These are phyloP conservation scores for Phallusia fumigata DNA, from an alignment of 23 tunicate species.

Conservation along the genomic window DNA sequence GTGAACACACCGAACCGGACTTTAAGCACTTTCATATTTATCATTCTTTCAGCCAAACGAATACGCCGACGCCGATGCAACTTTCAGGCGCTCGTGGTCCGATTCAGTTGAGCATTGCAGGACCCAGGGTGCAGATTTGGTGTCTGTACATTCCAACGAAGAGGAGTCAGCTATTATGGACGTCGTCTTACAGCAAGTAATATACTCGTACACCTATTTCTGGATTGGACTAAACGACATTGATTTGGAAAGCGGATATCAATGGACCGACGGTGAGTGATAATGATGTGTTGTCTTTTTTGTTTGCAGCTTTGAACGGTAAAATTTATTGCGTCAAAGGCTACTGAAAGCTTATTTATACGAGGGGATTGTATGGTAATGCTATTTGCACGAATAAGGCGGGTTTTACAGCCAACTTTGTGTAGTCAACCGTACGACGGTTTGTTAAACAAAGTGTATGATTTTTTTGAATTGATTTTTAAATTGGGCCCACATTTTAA, in stretches of 20 bases:
- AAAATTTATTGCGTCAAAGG: too few relatives aligned
- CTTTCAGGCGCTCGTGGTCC: conserved; percentile 48
- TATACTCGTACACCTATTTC: conserved; percentile 59
- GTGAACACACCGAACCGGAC: too few relatives aligned
- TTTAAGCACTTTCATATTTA: too few relatives aligned
- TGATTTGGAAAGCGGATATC: conserved; percentile 50
- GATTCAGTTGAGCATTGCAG: conserved; percentile 67
- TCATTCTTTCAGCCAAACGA: conserved; percentile 56
- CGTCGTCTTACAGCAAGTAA: conserved; percentile 30
- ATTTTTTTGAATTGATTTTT: too few relatives aligned
- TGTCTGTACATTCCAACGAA: conserved; percentile 62
- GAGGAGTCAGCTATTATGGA: conserved; percentile 44
- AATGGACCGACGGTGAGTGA: conserved; percentile 80
- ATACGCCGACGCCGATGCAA: conserved; percentile 20
- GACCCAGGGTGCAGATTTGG: conserved; percentile 77
- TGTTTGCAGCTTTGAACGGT: too few relatives aligned
- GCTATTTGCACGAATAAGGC: too few relatives aligned
- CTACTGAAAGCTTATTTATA: too few relatives aligned
- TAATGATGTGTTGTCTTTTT: background rate
- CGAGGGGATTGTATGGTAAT: too few relatives aligned
- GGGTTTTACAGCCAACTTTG: too few relatives aligned
- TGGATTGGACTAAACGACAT: conserved; percentile 85
- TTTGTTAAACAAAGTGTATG: too few relatives aligned
- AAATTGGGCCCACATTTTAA: too few relatives aligned
- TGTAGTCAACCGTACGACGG: too few relatives aligned